phyloP scores from a whole-genome alignment of 2,888 invertebrate species.

The Orthonevra nobilis region DNA sequence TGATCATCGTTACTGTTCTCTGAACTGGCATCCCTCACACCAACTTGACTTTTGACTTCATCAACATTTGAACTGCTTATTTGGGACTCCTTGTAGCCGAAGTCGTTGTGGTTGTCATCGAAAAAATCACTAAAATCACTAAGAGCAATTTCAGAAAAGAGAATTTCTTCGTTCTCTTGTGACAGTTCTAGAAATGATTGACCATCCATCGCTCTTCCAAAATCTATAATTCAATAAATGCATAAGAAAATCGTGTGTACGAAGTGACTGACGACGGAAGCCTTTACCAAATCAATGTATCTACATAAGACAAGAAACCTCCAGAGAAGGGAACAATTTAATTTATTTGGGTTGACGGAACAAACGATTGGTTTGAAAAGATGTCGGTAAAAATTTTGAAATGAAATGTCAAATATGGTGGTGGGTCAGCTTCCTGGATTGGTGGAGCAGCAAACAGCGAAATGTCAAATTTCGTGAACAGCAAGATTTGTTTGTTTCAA shows the following conservation, averaged over 20 bases:
- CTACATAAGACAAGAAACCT: too few relatives aligned
- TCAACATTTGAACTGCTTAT: too few relatives aligned
- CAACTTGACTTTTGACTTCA: too few relatives aligned
- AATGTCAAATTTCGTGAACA: neutral
- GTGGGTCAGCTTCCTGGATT: too few relatives aligned
- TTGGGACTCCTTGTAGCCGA: neutral
- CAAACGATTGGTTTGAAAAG: neutral
- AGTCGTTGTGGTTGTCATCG: neutral
- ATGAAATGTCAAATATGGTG: slow-evolving; percentile 23
- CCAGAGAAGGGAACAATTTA: too few relatives aligned
- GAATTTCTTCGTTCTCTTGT: neutral
- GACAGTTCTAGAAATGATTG: neutral
- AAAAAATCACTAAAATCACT: slow-evolving; percentile 22
- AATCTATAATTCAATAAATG: too few relatives aligned
- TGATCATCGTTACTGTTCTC: too few relatives aligned
- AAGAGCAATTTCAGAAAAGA: slow-evolving; percentile 6
- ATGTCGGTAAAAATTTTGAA: slow-evolving; percentile 22
- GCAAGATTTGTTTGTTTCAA: slow-evolving; percentile 28
- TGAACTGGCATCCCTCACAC: too few relatives aligned
- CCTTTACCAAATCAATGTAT: too few relatives aligned
- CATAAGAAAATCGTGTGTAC: too few relatives aligned
- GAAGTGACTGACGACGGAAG: too few relatives aligned
- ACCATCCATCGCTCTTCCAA: slow-evolving; percentile 1
- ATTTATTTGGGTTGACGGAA: neutral
- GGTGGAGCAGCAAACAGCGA: too few relatives aligned